Evolutionary conservation across 2,888 invertebrate species (phyloP).

Genomic region (Acanthosepion pharaonis): DNA sequence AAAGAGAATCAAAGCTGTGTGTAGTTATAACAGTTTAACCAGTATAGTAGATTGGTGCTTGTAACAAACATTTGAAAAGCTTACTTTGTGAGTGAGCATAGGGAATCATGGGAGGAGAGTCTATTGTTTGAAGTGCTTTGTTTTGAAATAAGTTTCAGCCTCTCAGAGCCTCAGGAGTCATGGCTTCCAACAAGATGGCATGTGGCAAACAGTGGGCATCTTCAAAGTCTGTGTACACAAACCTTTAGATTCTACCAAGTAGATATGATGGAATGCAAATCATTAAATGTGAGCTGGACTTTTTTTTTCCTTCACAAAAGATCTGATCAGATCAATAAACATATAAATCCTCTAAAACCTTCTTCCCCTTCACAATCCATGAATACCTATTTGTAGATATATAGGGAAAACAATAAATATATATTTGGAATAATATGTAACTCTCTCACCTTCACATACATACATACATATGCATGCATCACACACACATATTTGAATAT

Average conservation of each 20-base stretch:
- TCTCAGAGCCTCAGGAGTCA: not conserved
- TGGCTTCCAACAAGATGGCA: conserved; percentile 17
- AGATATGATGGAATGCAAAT: conserved; percentile 4
- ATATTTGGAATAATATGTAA: not conserved
- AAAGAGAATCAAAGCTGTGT: no score
- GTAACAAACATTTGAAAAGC: not conserved
- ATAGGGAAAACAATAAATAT: not conserved
- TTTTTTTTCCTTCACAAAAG: not conserved
- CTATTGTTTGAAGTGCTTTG: conserved; percentile 21
- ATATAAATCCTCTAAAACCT: not conserved
- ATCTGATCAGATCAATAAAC: not conserved
- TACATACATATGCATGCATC: not conserved
- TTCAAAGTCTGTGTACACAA: conserved; percentile 20
- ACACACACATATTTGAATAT: not conserved
- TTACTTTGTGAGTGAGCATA: not conserved
- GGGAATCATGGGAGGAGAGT: not conserved
- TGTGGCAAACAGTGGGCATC: not conserved
- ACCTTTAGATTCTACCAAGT: not conserved
- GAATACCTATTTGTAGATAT: not conserved
- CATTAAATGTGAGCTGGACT: not conserved
- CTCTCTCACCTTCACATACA: not conserved
- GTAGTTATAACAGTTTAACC: no score
- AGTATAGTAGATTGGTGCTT: not conserved
- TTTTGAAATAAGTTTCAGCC: not conserved
- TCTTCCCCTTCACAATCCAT: not conserved